Conservation (phyloP, 1,140 invertebrate genomes). For the Drosophila kurseongensis region DNA sequence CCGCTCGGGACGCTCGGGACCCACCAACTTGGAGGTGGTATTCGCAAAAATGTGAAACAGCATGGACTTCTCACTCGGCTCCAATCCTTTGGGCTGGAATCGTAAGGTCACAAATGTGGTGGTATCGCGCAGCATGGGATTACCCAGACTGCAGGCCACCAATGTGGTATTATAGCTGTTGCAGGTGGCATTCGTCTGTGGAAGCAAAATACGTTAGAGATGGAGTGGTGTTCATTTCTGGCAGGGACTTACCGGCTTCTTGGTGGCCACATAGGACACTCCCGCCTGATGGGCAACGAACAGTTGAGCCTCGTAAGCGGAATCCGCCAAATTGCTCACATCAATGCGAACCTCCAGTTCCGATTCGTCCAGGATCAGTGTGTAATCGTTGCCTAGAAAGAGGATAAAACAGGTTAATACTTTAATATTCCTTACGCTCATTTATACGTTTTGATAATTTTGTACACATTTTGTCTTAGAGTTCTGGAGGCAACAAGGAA, state of each 20-base stretch:
- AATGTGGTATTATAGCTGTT: slow-evolving; percentile 90
- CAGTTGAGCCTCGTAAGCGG: slow-evolving; percentile 95
- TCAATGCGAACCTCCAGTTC: slow-evolving; percentile 91
- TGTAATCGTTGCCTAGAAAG: slow-evolving; percentile 84
- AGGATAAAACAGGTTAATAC: too few species aligned
- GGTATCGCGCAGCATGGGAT: slow-evolving; percentile 90
- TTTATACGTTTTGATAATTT: too few species aligned
- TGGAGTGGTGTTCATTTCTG: neutral
- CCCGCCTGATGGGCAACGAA: slow-evolving; percentile 91
- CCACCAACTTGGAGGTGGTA: slow-evolving; percentile 92
- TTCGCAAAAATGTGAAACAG: slow-evolving; percentile 92
- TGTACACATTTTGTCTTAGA: too few species aligned
- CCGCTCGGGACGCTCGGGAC: slow-evolving; percentile 85
- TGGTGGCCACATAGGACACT: slow-evolving; percentile 91
- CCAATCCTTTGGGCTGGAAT: slow-evolving; percentile 91
- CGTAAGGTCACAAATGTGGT: slow-evolving; percentile 88
- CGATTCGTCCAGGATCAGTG: slow-evolving; percentile 89
- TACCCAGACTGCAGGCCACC: slow-evolving; percentile 93
- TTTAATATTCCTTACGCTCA: too few species aligned
- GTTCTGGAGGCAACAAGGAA: too few species aligned
- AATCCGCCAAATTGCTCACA: slow-evolving; percentile 92
- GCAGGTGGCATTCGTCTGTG: slow-evolving; percentile 87
- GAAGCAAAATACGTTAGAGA: too few species aligned
- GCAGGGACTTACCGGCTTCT: slow-evolving; percentile 82
- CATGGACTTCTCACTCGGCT: slow-evolving; percentile 89